Percentiles rank a stretch among this genome's conserved stretches.
Conservation (phyloP, 1,140 invertebrate genomes). For the Mesaphorura yosii region DNA sequence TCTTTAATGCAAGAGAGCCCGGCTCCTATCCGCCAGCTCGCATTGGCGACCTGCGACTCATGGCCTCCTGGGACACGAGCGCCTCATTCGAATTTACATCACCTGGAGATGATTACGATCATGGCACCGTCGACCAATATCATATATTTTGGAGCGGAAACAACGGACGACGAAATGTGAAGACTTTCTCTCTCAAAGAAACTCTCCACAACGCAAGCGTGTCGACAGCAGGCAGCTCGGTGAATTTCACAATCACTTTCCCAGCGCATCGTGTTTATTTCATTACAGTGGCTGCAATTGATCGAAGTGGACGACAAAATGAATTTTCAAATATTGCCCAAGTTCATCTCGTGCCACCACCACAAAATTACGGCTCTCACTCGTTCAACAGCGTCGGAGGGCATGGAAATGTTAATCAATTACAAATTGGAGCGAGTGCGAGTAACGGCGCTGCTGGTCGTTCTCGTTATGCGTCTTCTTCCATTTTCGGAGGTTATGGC, state of each 20-base stretch:
- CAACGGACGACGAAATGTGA: not conserved
- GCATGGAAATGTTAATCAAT: no score
- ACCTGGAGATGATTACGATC: conserved; percentile 30
- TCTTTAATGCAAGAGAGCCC: conserved; percentile 15
- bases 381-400: no score
- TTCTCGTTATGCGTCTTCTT: no score
- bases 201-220: no score
- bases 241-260: conserved; percentile 19
- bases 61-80: conserved; percentile 9
- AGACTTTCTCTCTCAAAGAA: not conserved
- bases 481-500: not conserved
- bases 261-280: conserved; percentile 17
- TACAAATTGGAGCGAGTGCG: no score
- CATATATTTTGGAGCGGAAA: conserved; percentile 16
- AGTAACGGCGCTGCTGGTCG: no score
- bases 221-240: conserved; percentile 7
- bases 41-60: conserved; percentile 26
- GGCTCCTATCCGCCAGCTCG: conserved; percentile 20
- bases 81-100: conserved; percentile 23
- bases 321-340: conserved; percentile 14
- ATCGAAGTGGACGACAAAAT: conserved; percentile 8
- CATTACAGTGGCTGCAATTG: conserved; percentile 16
- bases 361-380: not conserved
- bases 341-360: not conserved
- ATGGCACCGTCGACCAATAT: conserved; percentile 18